Percentiles rank a stretch among this genome's conserved stretches.
Evolutionary conservation across 2,797 vertebrate genomes (phyloP).

Genomic region (Sebastes hubbsi): DNA sequence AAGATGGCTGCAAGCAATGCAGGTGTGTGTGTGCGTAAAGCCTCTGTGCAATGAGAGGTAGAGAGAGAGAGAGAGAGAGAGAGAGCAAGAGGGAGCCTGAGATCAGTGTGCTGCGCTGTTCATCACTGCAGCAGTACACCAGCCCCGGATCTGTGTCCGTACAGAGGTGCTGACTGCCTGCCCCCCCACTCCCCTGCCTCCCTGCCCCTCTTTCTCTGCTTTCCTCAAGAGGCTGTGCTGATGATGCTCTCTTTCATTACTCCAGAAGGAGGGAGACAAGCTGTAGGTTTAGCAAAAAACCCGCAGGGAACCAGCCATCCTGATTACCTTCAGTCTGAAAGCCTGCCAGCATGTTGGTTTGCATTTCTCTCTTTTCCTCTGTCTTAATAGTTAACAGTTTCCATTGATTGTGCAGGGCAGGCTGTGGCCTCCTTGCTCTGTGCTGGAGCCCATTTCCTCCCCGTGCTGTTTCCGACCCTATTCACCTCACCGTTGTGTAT

Average conservation of each 20-base stretch:
- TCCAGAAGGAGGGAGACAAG: slow-evolving; percentile 52
- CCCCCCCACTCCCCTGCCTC: slow-evolving; percentile 49
- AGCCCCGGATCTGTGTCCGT: slow-evolving; percentile 67
- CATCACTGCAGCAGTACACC: slow-evolving; percentile 81
- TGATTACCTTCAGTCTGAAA: slow-evolving; percentile 55
- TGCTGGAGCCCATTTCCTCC: slow-evolving; percentile 23
- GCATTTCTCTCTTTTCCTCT: slow-evolving; percentile 22
- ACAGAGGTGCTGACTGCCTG: slow-evolving; percentile 69
- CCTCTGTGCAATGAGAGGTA: slow-evolving; percentile 66
- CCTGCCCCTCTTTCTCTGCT: slow-evolving; percentile 50
- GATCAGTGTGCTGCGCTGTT: slow-evolving; percentile 79
- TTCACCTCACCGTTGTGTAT: slow-evolving; percentile 33
- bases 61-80: slow-evolving; percentile 35
- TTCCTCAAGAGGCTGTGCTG: slow-evolving; percentile 67
- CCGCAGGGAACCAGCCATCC: slow-evolving; percentile 58
- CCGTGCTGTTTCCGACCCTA: slow-evolving; percentile 6
- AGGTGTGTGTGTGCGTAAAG: slow-evolving; percentile 67
- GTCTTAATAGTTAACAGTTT: slow-evolving; percentile 46
- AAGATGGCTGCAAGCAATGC: slow-evolving; percentile 82
- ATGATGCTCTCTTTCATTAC: slow-evolving; percentile 73
- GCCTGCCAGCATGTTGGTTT: slow-evolving; percentile 43
- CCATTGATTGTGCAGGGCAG: slow-evolving; percentile 33
- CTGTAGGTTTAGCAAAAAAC: slow-evolving; percentile 66
- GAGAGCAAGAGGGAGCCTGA: slow-evolving; percentile 59
- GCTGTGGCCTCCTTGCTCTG: slow-evolving; percentile 32